Base-by-base conservation (phyloP, 2,113 vertebrate genomes). In the Otolemur garnettii region DNA sequence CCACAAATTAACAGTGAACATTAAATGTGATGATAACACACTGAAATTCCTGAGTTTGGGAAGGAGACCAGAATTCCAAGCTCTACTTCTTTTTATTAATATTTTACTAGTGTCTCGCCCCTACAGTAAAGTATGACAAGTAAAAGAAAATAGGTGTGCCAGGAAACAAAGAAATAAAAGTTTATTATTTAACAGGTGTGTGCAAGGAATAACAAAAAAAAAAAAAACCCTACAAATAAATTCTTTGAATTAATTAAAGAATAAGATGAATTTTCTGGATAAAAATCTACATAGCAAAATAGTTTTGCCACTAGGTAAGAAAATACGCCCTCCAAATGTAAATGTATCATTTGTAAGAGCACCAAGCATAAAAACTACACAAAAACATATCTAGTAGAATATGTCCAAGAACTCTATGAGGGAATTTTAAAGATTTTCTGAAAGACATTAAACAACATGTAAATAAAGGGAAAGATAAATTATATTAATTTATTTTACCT, bases 201-300 rank as follows among this genome's bases (percentile, higher is more conserved):
- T 59, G 15, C 22, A 33, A 69, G 33, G 53, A 77, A 53, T 88
- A 77, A 42, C 38, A 50, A 50, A 50, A 50, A 60, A 88, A 59
- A 11, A 17, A 60, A 88, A 59, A 11, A 17, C 79, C 15, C 14
- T 60, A 59, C 4, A 83, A 92, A 68, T 53, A 60, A 59, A 24
- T 77, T 62, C 38, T 66, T 72, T 3, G 4, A 60, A 71, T 78
- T 75, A 53, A 38, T 60, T 85, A 15, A 79, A 64, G 55, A 79
- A 28, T 60, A 89, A 93, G 28, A 24, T 9, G 84, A 84, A 59
- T 10, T 50, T 90, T 14, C 10, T 50, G n/a, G 62, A 80, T 96
- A 62, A 81, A 74, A 93, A 6, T 84, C 21, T 79, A 3, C 9
- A n/a, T 24, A 57, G 79, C 84, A 64, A 89, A 84, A 93, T 93